Percentiles rank a stretch among this genome's conserved stretches.
These are phyloP conservation scores for Diarsia dahlii DNA, from an alignment of 2,888 invertebrate species.

Conservation along the genomic window DNA sequence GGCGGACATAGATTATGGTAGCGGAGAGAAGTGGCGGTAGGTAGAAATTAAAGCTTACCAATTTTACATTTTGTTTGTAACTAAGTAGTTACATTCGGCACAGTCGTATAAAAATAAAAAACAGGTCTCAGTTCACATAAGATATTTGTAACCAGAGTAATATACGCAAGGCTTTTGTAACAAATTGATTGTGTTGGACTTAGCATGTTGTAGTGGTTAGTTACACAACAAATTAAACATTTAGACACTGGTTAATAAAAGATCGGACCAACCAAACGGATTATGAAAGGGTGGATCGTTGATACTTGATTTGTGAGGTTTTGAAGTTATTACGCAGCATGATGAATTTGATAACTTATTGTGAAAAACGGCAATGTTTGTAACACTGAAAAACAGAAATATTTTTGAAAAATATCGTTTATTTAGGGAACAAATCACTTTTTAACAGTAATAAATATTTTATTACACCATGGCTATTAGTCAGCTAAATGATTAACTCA, in stretches of 20 bases:
- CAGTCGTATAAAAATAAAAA: too few species aligned
- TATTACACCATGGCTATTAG: too few species aligned
- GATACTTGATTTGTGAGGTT: background rate
- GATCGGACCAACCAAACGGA: background rate
- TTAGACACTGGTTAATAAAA: background rate
- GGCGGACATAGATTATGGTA: constrained; percentile 77
- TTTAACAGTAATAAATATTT: too few species aligned
- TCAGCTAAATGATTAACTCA: background rate
- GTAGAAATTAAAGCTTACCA: constrained; percentile 39
- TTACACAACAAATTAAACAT: too few species aligned
- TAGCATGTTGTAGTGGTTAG: too few species aligned
- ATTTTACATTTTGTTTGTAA: background rate
- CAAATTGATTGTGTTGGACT: too few species aligned
- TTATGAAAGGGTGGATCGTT: background rate
- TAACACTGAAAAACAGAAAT: background rate
- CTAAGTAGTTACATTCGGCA: background rate
- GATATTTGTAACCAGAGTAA: background rate
- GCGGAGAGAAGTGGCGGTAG: constrained; percentile 61
- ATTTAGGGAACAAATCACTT: too few species aligned
- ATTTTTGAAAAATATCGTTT: background rate
- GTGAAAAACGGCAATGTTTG: background rate
- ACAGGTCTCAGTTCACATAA: background rate
- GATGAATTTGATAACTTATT: too few species aligned
- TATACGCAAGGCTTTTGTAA: too few species aligned
- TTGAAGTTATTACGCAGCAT: background rate